These are phyloP conservation scores for Cyclina sinensis DNA, from an alignment of 1,140 invertebrate genomes.

Conservation along the genomic window DNA sequence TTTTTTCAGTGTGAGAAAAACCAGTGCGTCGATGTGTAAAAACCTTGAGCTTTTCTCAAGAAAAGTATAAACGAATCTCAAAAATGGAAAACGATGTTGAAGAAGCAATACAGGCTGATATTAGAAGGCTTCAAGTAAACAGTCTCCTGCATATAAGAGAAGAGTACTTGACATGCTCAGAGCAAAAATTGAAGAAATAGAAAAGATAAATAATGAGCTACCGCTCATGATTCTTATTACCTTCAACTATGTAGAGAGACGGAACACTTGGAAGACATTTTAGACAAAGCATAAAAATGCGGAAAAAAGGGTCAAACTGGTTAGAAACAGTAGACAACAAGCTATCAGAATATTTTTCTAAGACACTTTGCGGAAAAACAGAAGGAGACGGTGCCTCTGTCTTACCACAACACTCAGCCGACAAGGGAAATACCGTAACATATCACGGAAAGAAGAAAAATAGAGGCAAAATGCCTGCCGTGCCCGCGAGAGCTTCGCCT, in stretches of 20 bases:
- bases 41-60: too few relatives aligned
- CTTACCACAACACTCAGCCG: too few relatives aligned
- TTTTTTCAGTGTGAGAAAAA: too few relatives aligned
- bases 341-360: not conserved
- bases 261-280: not conserved
- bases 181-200: constrained; percentile 1
- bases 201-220: not conserved
- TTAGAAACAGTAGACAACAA: not conserved
- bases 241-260: not conserved
- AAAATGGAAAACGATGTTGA: not conserved
- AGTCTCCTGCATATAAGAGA: not conserved
- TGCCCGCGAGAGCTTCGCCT: not conserved
- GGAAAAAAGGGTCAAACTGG: not conserved
- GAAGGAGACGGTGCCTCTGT: too few relatives aligned
- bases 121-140: not conserved
- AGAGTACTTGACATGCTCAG: not conserved
- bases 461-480: too few relatives aligned
- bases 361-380: not conserved
- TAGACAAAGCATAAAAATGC: not conserved
- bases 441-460: too few relatives aligned
- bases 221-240: not conserved
- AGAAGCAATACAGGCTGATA: not conserved
- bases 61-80: too few relatives aligned
- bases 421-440: too few relatives aligned
- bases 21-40: too few relatives aligned